Percentiles rank a stretch among this genome's conserved stretches.
Evolutionary conservation across 2,113 vertebrate species (phyloP).

Genomic region (Strix uralensis): DNA sequence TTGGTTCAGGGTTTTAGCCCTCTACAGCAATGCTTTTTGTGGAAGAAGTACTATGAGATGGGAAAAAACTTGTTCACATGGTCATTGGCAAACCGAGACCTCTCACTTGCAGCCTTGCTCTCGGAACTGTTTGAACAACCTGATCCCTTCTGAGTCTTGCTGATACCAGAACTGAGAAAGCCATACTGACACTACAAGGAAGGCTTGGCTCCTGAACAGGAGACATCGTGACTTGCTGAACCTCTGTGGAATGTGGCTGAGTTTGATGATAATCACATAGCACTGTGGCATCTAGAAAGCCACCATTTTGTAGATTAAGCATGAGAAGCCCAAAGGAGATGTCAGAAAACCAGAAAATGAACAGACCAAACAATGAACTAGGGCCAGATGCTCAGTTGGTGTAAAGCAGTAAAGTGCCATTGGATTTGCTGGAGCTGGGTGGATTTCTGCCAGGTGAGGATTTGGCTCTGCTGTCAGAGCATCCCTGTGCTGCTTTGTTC

Average conservation of each 20-base stretch:
- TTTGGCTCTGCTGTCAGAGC: not conserved
- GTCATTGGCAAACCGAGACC: not conserved
- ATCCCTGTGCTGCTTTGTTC: not conserved
- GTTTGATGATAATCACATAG: not conserved
- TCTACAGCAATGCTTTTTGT: not conserved
- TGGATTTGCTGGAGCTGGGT: not conserved
- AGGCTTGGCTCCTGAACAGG: not conserved
- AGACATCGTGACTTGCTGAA: not conserved
- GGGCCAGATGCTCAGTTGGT: not conserved
- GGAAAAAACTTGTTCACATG: not conserved
- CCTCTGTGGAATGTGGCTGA: rapidly evolving
- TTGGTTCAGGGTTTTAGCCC: not conserved
- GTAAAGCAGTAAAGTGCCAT: not conserved
- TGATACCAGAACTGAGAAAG: not conserved
- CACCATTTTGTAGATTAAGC: not conserved
- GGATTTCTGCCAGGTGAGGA: not conserved
- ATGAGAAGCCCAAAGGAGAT: not conserved
- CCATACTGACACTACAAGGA: not conserved
- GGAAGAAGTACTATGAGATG: not conserved
- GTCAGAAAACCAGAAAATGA: not conserved
- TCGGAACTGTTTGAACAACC: not conserved
- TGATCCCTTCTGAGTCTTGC: not conserved
- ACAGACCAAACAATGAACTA: not conserved
- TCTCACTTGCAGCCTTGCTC: not conserved
- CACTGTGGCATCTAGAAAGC: not conserved